Conservation (phyloP, 2,888 invertebrate species). For the Sussaba pulchella region DNA sequence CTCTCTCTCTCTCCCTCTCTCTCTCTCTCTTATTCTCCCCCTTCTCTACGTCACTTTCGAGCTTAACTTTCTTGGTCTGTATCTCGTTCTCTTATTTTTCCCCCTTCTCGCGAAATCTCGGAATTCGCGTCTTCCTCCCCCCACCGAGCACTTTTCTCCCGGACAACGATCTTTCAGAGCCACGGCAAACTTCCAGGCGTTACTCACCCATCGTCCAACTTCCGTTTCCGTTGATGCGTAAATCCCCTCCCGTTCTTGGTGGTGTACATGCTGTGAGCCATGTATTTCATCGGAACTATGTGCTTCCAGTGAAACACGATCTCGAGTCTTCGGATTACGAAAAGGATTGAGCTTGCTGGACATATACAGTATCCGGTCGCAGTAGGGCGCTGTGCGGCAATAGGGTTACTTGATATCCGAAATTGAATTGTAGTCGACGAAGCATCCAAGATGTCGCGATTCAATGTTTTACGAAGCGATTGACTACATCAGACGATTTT, state of each 20-base stretch:
- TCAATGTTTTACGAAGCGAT: no score
- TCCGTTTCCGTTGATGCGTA: conserved; percentile 58
- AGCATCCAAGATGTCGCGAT: background rate
- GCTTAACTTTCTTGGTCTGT: conserved; percentile 12
- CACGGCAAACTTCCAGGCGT: conserved; percentile 58
- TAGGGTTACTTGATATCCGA: background rate
- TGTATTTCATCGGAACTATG: conserved; percentile 7
- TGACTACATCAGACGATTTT: no score
- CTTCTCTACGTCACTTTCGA: conserved; percentile 17
- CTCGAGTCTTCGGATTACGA: conserved; percentile 60
- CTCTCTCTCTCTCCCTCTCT: conserved; percentile 8
- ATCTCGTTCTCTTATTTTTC: conserved; percentile 36
- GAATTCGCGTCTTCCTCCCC: conserved; percentile 13
- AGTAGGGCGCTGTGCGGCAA: background rate
- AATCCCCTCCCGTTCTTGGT: conserved; percentile 20
- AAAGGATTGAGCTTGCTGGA: conserved; percentile 55
- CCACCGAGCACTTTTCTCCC: background rate
- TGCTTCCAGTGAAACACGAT: conserved; percentile 52
- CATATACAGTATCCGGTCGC: background rate
- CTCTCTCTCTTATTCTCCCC: conserved; percentile 26
- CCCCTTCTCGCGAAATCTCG: conserved; percentile 31
- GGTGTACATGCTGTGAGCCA: background rate
- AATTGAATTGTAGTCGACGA: background rate
- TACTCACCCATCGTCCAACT: conserved; percentile 62
- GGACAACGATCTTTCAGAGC: conserved; percentile 28